Evolutionary conservation across 2,113 vertebrate species (phyloP).

Genomic region (Vombatus ursinus): DNA sequence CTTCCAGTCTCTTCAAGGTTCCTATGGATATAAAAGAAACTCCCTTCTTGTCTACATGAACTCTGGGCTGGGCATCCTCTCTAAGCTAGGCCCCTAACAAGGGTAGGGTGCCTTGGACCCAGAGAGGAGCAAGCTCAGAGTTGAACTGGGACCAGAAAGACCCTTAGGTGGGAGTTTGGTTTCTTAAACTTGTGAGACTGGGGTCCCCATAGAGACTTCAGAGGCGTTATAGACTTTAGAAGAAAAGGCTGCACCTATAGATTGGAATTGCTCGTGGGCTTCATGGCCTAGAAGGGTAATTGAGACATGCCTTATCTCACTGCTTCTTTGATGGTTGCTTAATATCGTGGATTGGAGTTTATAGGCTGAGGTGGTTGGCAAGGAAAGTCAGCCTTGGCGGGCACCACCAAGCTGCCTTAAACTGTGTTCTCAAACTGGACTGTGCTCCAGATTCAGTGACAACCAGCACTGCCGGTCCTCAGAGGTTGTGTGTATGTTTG

Average conservation of each 20-base stretch:
- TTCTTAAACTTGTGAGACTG: conserved; percentile 9
- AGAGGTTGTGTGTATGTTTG: not conserved
- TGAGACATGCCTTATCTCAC: not conserved
- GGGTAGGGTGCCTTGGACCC: conserved; percentile 4
- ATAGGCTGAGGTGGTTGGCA: not conserved
- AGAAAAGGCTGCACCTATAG: not conserved
- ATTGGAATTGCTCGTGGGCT: not conserved
- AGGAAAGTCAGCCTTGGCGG: not conserved
- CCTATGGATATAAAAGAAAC: not conserved
- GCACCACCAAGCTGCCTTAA: conserved; percentile 59
- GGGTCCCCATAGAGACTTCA: not conserved
- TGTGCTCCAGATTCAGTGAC: not conserved
- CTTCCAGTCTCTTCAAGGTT: not conserved
- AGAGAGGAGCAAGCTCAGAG: not conserved
- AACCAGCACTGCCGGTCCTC: not conserved
- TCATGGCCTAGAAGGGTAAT: not conserved
- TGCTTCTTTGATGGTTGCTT: conserved; percentile 20
- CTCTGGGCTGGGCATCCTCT: not conserved
- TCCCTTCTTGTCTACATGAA: not conserved
- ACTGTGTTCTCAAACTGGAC: not conserved
- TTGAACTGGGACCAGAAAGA: conserved; percentile 34
- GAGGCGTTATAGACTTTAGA: not conserved
- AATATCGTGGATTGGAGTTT: not conserved
- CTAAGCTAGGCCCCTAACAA: not conserved
- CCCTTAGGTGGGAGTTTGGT: not conserved